Evolutionary conservation across 2,113 vertebrate species (phyloP), one percentile per base, ranked within the genome.

Genomic region (Pterocles burchelli): DNA sequence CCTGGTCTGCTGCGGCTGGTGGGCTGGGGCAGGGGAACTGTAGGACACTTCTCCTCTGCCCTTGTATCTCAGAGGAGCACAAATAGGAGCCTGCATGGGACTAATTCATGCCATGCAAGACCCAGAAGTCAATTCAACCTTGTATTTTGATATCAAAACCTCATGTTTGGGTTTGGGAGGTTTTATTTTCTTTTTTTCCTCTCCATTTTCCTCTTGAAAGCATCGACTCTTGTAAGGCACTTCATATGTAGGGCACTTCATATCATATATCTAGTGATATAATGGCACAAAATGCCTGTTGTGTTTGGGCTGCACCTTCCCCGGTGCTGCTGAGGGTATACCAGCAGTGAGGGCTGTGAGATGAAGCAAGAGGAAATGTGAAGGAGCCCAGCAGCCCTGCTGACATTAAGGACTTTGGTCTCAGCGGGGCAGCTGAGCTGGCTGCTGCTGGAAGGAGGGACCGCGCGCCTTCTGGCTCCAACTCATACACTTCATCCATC

Each of bases 251-350:
- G n/a, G n/a, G n/a, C n/a, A n/a, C n/a, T n/a, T n/a, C n/a, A n/a
- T n/a, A n/a, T n/a, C n/a, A n/a, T n/a, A n/a, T n/a, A n/a, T n/a
- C 48, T 67, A 14, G 43, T 17, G 29, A 16, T 17, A 5, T 0
- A 43, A 34, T 28, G 31, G 19, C 61, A 83, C 38, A 48, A n/a
- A 43, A 31, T 20, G 12, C 31, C 34, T 24, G 9, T 20, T 78
- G 26, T 12, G 11, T 49, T 90, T 41, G 6, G 9, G 19, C 61
- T 72, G 34, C 31, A 48, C 18, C n/a, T 59, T 70, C 13, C n/a
- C 31, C 0, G 0, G 7, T 31, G 28, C 55, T 81, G n/a, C 49
- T 33, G 57, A 51, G 68, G 21, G 13, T 61, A 46, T 29, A 17
- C 45, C 26, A 41, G 73, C 28, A 29, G 22, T 8, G 38, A 58